Percentiles rank a stretch among this genome's conserved stretches.
Evolutionary conservation across 2,888 invertebrate species (phyloP).

Genomic region (Meta bourneti): DNA sequence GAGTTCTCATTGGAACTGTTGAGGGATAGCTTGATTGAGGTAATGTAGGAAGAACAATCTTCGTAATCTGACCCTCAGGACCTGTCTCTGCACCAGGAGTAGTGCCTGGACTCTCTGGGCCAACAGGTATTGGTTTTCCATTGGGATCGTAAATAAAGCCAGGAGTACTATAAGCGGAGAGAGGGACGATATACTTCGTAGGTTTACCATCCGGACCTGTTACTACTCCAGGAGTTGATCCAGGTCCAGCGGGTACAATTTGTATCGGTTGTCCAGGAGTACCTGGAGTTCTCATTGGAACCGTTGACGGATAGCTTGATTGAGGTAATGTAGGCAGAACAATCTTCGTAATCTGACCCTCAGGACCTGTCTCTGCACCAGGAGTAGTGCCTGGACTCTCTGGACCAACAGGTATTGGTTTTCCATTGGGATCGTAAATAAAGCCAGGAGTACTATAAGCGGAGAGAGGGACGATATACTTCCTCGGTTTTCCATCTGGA

Average conservation of each 20-base stretch:
- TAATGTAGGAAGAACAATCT: not conserved
- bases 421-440: not conserved
- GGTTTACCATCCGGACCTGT: not conserved
- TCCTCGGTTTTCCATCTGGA: not conserved
- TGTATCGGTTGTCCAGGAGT: not conserved
- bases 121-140: slow-evolving; percentile 9
- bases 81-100: not conserved
- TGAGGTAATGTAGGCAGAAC: not conserved
- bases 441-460: not conserved
- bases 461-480: not conserved
- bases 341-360: not conserved
- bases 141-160: slow-evolving; percentile 34
- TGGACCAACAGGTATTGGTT: not conserved
- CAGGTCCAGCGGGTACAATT: not conserved
- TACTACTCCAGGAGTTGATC: not conserved
- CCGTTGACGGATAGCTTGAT: not conserved
- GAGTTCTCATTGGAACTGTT: not conserved
- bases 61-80: not conserved
- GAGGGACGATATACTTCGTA: not conserved
- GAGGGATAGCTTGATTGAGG: not conserved
- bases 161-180: slow-evolving; percentile 4
- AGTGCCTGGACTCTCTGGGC: not conserved
- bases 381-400: slow-evolving; percentile 18
- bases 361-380: not conserved
- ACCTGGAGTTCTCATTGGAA: not conserved